Evolutionary conservation across 2,797 vertebrate species (phyloP), one percentile per base, ranked within the genome.

Genomic region (Sebastes hubbsi): DNA sequence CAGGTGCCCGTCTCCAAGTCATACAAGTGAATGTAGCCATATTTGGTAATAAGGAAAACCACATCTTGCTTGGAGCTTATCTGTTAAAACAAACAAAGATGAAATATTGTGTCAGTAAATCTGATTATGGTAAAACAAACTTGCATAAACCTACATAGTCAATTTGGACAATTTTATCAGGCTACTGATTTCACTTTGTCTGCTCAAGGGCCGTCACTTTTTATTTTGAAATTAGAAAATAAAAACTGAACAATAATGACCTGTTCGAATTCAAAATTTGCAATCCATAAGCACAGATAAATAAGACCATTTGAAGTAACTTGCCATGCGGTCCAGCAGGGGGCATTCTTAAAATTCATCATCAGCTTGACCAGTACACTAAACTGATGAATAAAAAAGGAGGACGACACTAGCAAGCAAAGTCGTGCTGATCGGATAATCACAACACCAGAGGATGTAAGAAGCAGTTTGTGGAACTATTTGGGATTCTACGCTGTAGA

Each of bases 1-100:
- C 98, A 99, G 87, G 98, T 99, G 63, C 98, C 98, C 0, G 98
- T 99, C 93, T 99, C 98, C 91, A 99, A 94, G 89, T 99, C 98
- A 70, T 99, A 99, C 68, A 99, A 94, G 85, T 99, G 98, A 91
- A 99, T 99, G 87, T 99, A 99, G 72, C 98, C 98, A 49, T 99
- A 99, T 86, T 99, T 99, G 20, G 98, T 99, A 81, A 99, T 98
- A 32, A 99, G 95, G 90, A 99, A 99, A 60, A 99, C 98, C n/a
- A 99, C 98, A 77, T 99, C 97, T 0, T 99, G 97, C 89, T 99
- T 99, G 88, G 97, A 95, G 85, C 98, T 99, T 89, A 99, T 98
- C 98, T 99, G 93, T 81, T 24, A 63, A 49, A 52, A 29, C 4
- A 81, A 24, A 46, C 3, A 72, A 55, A 77, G 25, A 68, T 5